A percentile compares a stretch with the other conserved stretches of the same genome.
phyloP scores from a whole-genome alignment of 2,113 vertebrate species.

The Rattus rattus region DNA sequence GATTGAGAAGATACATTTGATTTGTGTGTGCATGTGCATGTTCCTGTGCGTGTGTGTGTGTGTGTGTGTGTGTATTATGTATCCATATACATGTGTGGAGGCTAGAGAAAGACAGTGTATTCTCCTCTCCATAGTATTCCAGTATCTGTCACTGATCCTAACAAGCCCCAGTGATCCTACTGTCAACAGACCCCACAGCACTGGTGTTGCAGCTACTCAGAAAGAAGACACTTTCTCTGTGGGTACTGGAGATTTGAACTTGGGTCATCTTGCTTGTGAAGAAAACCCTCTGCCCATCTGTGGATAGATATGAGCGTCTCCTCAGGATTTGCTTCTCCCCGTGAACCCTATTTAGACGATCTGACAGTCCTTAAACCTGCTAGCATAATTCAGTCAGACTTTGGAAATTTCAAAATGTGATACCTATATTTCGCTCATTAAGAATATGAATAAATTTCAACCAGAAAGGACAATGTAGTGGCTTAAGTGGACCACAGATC shows the following conservation, averaged over 20 bases:
- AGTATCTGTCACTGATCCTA: background rate
- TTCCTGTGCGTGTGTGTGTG: background rate
- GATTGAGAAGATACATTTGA: background rate
- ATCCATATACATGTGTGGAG: background rate
- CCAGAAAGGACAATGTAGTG: fast-evolving
- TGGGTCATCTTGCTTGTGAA: background rate
- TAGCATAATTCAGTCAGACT: background rate
- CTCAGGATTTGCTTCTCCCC: fast-evolving
- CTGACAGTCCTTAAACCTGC: background rate
- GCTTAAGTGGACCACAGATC: background rate
- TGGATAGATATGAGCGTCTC: background rate
- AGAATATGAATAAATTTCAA: background rate
- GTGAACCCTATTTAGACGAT: background rate
- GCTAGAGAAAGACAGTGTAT: background rate
- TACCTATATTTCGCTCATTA: background rate
- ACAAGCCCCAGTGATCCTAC: background rate
- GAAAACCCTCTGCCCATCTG: background rate
- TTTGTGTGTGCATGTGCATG: background rate
- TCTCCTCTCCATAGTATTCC: too few species aligned
- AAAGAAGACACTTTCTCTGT: background rate
- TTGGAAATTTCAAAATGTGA: background rate
- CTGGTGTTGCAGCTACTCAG: background rate
- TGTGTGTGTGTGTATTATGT: background rate
- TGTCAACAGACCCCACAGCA: background rate
- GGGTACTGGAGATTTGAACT: background rate